Percentiles rank a stretch among this genome's conserved stretches.
Evolutionary conservation across 2,888 invertebrate species (phyloP).

Genomic region (Myopa tessellatipennis): DNA sequence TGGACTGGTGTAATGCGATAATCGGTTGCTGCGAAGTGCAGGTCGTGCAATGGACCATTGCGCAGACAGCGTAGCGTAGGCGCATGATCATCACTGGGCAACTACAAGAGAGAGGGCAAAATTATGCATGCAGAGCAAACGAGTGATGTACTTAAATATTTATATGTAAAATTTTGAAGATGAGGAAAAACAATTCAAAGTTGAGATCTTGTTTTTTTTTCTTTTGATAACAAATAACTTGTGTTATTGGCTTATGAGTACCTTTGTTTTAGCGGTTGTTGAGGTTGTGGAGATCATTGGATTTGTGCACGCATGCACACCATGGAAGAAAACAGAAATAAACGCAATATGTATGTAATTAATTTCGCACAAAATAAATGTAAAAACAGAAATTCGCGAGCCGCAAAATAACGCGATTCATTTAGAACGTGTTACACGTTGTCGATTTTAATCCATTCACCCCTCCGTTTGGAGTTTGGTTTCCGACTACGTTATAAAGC

Average conservation of each 20-base stretch:
- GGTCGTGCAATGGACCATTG: slow-evolving; percentile 62
- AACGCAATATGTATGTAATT: not conserved
- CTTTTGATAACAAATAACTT: not conserved
- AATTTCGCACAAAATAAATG: slow-evolving; percentile 20
- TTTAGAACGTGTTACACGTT: not conserved
- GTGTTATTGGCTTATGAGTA: slow-evolving; percentile 34
- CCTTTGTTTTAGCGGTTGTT: slow-evolving; percentile 59
- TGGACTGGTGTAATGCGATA: slow-evolving; percentile 62
- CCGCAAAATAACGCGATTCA: not conserved
- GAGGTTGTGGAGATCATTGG: slow-evolving; percentile 59
- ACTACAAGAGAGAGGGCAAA: slow-evolving; percentile 51
- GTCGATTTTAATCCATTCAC: not conserved
- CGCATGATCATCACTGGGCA: slow-evolving; percentile 58
- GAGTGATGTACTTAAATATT: no score
- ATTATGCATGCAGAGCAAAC: slow-evolving; percentile 4
- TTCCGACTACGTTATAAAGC: no score
- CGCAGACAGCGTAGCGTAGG: slow-evolving; percentile 62
- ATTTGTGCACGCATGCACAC: slow-evolving; percentile 40
- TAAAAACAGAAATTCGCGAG: not conserved
- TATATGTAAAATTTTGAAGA: not conserved
- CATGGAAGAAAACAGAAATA: slow-evolving; percentile 28
- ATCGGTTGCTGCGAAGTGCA: slow-evolving; percentile 57
- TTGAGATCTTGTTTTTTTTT: no score
- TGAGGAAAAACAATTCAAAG: not conserved
- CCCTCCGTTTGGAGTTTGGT: no score